phyloP scores from a whole-genome alignment of 2,113 vertebrate genomes.

The Turdus rufiventris region DNA sequence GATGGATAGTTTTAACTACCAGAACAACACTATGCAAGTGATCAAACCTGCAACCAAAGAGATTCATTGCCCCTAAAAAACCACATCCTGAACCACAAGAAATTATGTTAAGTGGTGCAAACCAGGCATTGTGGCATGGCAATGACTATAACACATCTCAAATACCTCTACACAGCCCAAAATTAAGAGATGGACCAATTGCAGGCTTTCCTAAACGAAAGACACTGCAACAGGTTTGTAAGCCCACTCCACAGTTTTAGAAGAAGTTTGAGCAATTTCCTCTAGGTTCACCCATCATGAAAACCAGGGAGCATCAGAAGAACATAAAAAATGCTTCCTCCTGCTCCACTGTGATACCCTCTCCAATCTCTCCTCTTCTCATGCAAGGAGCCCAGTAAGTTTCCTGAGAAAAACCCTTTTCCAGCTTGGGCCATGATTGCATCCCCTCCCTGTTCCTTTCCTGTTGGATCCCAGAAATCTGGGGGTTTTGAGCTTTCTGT shows the following conservation, averaged over 20 bases:
- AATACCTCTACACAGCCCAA: background rate
- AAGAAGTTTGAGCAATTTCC: background rate
- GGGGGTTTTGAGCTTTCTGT: no score
- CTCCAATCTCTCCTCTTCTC: background rate
- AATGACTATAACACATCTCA: background rate
- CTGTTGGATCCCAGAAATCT: no score
- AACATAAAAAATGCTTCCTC: background rate
- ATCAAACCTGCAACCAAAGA: background rate
- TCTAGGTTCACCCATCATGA: background rate
- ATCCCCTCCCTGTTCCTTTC: background rate
- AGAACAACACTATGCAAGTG: background rate
- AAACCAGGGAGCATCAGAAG: background rate
- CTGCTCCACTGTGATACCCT: background rate
- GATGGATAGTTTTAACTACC: background rate
- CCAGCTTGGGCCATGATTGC: background rate
- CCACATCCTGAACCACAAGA: background rate
- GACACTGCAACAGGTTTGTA: background rate
- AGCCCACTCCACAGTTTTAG: background rate
- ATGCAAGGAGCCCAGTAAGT: background rate
- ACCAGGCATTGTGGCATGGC: fast-evolving
- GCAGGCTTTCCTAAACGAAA: background rate
- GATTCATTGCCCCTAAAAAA: background rate
- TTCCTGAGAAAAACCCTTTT: background rate
- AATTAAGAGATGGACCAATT: background rate
- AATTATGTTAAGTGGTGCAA: background rate